Percentiles rank a stretch among this genome's conserved stretches.
Evolutionary conservation across 2,888 invertebrate genomes (phyloP).

Genomic region (Diplolepis rosae): DNA sequence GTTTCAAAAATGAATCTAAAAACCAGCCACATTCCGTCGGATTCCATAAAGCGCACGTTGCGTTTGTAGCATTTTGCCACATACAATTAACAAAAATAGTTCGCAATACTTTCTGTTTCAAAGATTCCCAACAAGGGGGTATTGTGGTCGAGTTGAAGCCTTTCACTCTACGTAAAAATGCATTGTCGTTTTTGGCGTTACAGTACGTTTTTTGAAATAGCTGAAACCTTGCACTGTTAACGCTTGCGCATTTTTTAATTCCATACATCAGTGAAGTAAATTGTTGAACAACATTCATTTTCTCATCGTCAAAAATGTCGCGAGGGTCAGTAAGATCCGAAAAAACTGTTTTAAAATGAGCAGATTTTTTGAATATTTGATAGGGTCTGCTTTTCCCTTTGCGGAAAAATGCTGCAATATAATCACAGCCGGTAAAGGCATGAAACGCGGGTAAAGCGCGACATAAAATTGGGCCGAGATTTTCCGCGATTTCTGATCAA

Average conservation of each 20-base stretch:
- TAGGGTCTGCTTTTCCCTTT: slow-evolving; percentile 21
- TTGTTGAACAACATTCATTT: slow-evolving; percentile 32
- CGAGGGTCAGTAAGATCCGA: background rate
- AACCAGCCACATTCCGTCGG: slow-evolving; percentile 48
- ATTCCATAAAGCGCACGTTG: slow-evolving; percentile 47
- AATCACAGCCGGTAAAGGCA: too few relatives aligned
- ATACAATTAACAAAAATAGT: slow-evolving; percentile 57
- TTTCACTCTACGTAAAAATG: slow-evolving; percentile 33
- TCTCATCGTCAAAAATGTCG: slow-evolving; percentile 26
- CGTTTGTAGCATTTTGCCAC: slow-evolving; percentile 57
- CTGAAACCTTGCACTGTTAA: slow-evolving; percentile 21
- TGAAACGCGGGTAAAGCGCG: too few relatives aligned
- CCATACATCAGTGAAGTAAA: slow-evolving; percentile 32
- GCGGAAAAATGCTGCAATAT: too few relatives aligned
- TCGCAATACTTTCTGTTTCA: slow-evolving; percentile 51
- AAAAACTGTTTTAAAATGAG: too few relatives aligned
- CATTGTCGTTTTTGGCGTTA: background rate
- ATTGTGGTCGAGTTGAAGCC: slow-evolving; percentile 38
- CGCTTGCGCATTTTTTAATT: slow-evolving; percentile 18
- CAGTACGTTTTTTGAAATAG: slow-evolving; percentile 32
- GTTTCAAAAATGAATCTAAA: slow-evolving; percentile 42
- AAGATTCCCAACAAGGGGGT: slow-evolving; percentile 40
- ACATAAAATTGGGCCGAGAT: background rate
- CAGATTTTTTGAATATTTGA: too few relatives aligned
- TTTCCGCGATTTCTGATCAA: background rate